phyloP scores from a whole-genome alignment of 2,888 invertebrate genomes.

The Trissolcus japonicus region DNA sequence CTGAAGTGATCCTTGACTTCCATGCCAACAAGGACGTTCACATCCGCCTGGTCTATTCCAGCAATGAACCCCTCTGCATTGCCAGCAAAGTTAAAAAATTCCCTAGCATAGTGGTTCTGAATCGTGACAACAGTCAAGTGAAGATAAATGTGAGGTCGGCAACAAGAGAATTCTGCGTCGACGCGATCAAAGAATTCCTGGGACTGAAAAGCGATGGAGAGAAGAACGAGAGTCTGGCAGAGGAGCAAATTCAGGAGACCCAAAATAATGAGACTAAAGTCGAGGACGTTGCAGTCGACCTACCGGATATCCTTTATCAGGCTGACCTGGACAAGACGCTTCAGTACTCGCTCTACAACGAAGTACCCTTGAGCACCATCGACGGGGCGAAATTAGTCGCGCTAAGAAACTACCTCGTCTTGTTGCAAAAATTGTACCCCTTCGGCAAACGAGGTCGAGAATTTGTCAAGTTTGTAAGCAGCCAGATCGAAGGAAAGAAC shows the following conservation, averaged over 20 bases:
- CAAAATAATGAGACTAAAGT: background rate
- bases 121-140: slow-evolving; percentile 73
- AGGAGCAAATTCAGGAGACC: background rate
- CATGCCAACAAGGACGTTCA: slow-evolving; percentile 78
- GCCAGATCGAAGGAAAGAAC: slow-evolving; percentile 78
- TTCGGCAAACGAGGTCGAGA: slow-evolving; percentile 80
- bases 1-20: slow-evolving; percentile 83
- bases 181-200: slow-evolving; percentile 79
- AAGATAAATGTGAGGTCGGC: slow-evolving; percentile 75
- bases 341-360: slow-evolving; percentile 88
- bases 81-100: slow-evolving; percentile 77
- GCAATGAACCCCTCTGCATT: slow-evolving; percentile 78
- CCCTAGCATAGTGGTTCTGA: slow-evolving; percentile 79
- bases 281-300: no score
- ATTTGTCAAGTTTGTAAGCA: slow-evolving; percentile 77
- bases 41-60: slow-evolving; percentile 79
- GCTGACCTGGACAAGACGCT: slow-evolving; percentile 92
- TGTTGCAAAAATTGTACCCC: slow-evolving; percentile 88
- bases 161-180: slow-evolving; percentile 76
- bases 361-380: slow-evolving; percentile 86
- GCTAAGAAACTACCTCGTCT: slow-evolving; percentile 84
- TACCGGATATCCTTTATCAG: slow-evolving; percentile 82
- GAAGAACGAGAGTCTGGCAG: background rate
- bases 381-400: slow-evolving; percentile 84
- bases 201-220: slow-evolving; percentile 60